Percentiles rank a stretch among this genome's conserved stretches.
These are phyloP conservation scores for Myocastor coypus DNA, from an alignment of 2,113 vertebrate genomes.

Conservation along the genomic window DNA sequence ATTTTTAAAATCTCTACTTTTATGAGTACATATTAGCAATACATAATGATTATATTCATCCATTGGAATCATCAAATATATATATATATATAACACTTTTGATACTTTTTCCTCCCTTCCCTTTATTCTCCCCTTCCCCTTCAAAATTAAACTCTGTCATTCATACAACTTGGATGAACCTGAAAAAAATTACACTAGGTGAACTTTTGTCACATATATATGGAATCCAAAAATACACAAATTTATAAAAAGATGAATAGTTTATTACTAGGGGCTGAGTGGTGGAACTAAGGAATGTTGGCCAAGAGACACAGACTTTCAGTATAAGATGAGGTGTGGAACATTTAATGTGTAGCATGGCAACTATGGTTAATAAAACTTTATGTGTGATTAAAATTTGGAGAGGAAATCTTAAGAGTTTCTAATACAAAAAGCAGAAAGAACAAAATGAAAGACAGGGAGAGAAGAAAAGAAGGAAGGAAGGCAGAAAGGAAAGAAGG, in stretches of 20 bases:
- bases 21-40: not conserved
- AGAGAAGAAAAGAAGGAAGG: not conserved
- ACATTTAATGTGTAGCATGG: fast-evolving
- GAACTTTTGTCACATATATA: not conserved
- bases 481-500: not conserved
- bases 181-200: not conserved
- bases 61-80: not conserved
- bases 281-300: not conserved
- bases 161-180: not conserved
- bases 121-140: not conserved
- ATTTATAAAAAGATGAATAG: not conserved
- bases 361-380: not conserved
- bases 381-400: not conserved
- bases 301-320: not conserved
- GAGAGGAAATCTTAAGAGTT: not conserved
- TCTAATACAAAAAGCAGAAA: not conserved
- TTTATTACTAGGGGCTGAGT: fast-evolving
- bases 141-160: not conserved
- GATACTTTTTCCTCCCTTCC: not conserved
- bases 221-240: not conserved
- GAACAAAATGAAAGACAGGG: not conserved
- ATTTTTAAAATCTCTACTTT: not conserved
- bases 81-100: not conserved
- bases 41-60: not conserved
- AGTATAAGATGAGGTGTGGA: not conserved